Base-by-base conservation (phyloP, 2,113 vertebrate genomes). In the Zeus faber region DNA sequence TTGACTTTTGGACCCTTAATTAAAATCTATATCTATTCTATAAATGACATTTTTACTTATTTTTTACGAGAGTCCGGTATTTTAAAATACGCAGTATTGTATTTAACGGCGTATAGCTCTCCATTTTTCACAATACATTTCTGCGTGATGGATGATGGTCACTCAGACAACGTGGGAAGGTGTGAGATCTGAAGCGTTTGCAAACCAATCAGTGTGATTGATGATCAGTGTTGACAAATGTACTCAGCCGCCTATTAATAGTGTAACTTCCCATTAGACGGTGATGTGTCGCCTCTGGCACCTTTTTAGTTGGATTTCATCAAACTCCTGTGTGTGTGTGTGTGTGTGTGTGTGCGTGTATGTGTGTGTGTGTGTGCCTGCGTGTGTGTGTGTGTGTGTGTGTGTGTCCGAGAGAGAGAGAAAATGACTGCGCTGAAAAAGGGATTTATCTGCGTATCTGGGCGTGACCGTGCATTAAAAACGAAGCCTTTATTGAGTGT, bases 181-280 rank as follows among this genome's bases (percentile, higher is more conserved):
- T 46, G 29, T 41, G 58, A 72, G 43, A 62, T 57, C 61, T 67
- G 59, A 54, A 62, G 72, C 75, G 66, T 72, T 81, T 75, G 60
- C 54, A 49, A 70, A 55, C 46, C 10, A 37, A 41, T 63, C 22
- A 74, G 47, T 17, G 6, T 72, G 73, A 77, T 54, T 67, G 61
- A 77, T 70, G 69, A 72, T 76, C 69, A 64, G 76, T 76, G 62
- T 62, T 51, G 67, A 76, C 66, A 76, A 81, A 64, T 83, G 48
- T 82, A 79, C 59, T 83, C 69, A 64, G 67, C 52, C 72, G 76
- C 79, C 83, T 80, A 77, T 58, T 77, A 82, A 48, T 74, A 75
- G 62, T 62, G 49, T 65, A n/a, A 61, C 70, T 62, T 60, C 60
- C 73, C 67, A 67, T 75, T 76, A 75, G 63, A 70, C 58, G 49